phyloP scores from a whole-genome alignment of 1,140 invertebrate genomes.

The Archegozetes longisetosus region DNA sequence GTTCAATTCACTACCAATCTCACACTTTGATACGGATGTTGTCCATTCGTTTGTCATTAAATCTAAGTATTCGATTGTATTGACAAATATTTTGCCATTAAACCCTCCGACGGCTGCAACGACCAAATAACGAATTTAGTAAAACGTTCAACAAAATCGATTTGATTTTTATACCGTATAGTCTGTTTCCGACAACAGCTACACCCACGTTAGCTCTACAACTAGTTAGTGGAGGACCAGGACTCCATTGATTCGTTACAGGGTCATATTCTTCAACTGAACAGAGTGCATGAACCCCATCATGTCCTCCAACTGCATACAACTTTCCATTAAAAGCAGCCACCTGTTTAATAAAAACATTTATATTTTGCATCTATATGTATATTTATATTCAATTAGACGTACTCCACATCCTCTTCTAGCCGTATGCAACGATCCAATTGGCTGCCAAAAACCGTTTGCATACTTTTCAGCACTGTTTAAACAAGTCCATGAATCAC shows the following conservation, averaged over 20 bases:
- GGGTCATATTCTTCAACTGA: constrained; percentile 49
- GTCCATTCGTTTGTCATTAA: constrained; percentile 52
- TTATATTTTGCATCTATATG: not conserved
- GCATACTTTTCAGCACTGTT: constrained; percentile 38
- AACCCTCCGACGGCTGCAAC: constrained; percentile 52
- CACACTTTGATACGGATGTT: constrained; percentile 32
- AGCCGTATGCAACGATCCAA: constrained; percentile 25
- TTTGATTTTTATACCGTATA: constrained; percentile 37
- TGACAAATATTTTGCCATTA: constrained; percentile 59
- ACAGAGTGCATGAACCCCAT: constrained; percentile 49
- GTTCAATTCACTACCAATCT: not conserved
- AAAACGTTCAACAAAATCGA: not conserved
- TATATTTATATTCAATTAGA: not conserved
- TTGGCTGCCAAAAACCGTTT: constrained; percentile 32
- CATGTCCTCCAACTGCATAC: constrained; percentile 50
- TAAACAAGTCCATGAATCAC: constrained; percentile 38
- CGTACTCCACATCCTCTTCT: constrained; percentile 45
- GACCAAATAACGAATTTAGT: not conserved
- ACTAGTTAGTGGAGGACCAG: constrained; percentile 48
- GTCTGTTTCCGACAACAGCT: constrained; percentile 44
- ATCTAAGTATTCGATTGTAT: constrained; percentile 62
- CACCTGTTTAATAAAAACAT: constrained; percentile 6
- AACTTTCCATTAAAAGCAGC: constrained; percentile 35
- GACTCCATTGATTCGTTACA: constrained; percentile 40
- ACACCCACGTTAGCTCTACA: constrained; percentile 50